These are phyloP conservation scores for Dufourea novaeangliae DNA, from an alignment of 1,140 invertebrate genomes.

Conservation along the genomic window DNA sequence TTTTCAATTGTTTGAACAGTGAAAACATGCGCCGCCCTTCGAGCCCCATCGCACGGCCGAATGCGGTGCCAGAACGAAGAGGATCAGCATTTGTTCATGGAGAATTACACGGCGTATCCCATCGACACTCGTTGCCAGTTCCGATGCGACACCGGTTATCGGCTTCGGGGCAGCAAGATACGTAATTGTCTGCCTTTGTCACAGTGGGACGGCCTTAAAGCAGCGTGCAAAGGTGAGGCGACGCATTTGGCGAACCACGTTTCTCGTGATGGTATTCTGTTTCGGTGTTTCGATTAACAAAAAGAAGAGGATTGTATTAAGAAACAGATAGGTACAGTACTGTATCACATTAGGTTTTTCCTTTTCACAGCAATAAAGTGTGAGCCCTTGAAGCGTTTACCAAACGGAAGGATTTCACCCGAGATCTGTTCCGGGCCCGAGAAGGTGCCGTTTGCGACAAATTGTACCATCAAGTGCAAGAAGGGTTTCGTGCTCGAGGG, in stretches of 20 bases:
- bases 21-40: constrained; percentile 84
- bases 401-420: constrained; percentile 81
- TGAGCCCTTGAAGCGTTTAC: constrained; percentile 79
- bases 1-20: too few species aligned
- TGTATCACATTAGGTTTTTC: background rate
- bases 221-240: constrained; percentile 86
- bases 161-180: constrained; percentile 85
- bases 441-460: constrained; percentile 82
- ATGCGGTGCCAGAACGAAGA: constrained; percentile 84
- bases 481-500: constrained; percentile 83
- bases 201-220: constrained; percentile 86
- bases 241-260: too few species aligned
- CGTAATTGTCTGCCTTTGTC: constrained; percentile 86
- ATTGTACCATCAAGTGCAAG: constrained; percentile 83
- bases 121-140: constrained; percentile 87
- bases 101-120: constrained; percentile 67
- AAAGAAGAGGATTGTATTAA: too few species aligned
- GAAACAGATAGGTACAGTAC: too few species aligned
- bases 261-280: too few species aligned
- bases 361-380: constrained; percentile 83
- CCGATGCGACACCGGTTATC: constrained; percentile 85
- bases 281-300: too few species aligned
- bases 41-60: constrained; percentile 83
- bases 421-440: constrained; percentile 78
- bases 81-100: constrained; percentile 47